Evolutionary conservation across 2,888 invertebrate species (phyloP), one percentile per base, ranked within the genome.

Genomic region (Hypena proboscidalis): DNA sequence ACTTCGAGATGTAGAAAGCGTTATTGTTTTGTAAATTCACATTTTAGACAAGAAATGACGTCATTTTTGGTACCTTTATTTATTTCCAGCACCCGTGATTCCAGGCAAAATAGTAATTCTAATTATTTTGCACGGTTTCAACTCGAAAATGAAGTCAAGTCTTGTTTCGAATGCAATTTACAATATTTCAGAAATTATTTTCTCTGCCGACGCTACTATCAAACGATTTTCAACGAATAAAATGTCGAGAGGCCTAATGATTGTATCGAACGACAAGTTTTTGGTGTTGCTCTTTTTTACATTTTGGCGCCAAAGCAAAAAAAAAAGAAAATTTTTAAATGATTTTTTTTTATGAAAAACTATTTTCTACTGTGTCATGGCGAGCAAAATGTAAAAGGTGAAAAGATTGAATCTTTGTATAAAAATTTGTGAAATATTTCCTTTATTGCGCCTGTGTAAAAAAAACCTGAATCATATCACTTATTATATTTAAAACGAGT

Each of bases 381-480:
- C 32, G 33, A 41, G 40, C 23, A 25, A 38, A 27, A 23, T 35
- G 20, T 25, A 25, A 34, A 51, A 30, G 47, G 17, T n/a, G 4
- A 14, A 40, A 23, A 4, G 9, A 17, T 51, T 33, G 19, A 27
- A n/a, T 43, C 29, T 50, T 40, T 73, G 65, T 70, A 66, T 66
- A 74, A 53, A 68, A 33, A 65, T 64, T 68, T 57, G 46, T 60
- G 51, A 61, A 52, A 58, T 65, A 58, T 70, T 29, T 47, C 64
- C 68, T 75, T 71, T 70, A 62, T 68, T 58, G 69, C 66, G 73
- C 76, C 79, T 75, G 62, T 80, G 78, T 81, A 80, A 71, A 83
- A 80, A 82, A 63, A 76, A 74, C 50, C 79, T 73, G 71, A 88
- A 83, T 87, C 90, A 90, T 90, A 90, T 90, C 90, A 90, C 74